phyloP scores from a whole-genome alignment of 2,888 invertebrate genomes.

The Protophormia terraenovae region DNA sequence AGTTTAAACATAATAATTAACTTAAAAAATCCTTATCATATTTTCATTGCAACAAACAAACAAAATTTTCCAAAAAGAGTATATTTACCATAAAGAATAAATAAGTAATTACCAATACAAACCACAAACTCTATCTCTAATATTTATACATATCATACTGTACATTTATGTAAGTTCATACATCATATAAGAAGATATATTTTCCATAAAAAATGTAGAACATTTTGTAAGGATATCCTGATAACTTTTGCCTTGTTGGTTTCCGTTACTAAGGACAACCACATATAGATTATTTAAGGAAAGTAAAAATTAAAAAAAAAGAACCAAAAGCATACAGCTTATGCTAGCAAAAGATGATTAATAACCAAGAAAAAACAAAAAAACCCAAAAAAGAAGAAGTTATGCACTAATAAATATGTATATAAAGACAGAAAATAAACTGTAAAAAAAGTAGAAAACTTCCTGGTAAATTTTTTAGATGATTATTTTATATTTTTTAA shows the following conservation, averaged over 20 bases:
- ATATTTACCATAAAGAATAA: neutral
- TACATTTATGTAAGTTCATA: neutral
- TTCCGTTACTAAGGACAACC: constrained; percentile 51
- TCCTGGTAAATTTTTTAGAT: constrained; percentile 58
- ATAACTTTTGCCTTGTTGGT: constrained; percentile 60
- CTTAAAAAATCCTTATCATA: neutral
- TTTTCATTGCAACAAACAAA: neutral
- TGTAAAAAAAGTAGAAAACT: constrained; percentile 59
- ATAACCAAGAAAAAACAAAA: constrained; percentile 71
- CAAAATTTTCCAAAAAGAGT: neutral
- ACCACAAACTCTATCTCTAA: neutral
- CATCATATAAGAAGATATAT: neutral
- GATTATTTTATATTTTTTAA: constrained; percentile 50
- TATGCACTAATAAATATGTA: constrained; percentile 64
- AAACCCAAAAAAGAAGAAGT: constrained; percentile 20
- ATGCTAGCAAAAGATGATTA: constrained; percentile 78
- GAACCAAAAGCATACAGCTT: constrained; percentile 73
- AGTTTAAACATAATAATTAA: too few relatives aligned
- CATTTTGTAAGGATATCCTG: constrained; percentile 64
- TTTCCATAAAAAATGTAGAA: neutral
- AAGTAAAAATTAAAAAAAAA: constrained; percentile 51
- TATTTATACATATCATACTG: too few relatives aligned
- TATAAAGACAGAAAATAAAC: constrained; percentile 35
- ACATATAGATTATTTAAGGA: constrained; percentile 52
- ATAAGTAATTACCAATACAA: neutral